These are phyloP conservation scores for Chaetodon auriga DNA, from an alignment of 2,113 vertebrate genomes.

Conservation along the genomic window DNA sequence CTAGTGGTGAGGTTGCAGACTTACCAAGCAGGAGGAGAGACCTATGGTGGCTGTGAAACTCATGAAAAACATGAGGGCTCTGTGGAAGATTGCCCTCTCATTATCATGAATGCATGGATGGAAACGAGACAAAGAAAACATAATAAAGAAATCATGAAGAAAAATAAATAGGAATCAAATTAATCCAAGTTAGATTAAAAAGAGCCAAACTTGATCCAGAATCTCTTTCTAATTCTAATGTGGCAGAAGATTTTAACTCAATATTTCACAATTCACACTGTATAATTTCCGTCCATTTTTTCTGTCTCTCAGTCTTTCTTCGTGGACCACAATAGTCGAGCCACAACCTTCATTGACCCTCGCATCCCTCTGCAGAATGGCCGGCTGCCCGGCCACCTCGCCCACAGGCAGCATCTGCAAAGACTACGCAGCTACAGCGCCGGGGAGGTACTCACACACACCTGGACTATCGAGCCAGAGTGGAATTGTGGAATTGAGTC, in stretches of 20 bases:
- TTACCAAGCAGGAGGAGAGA: too few species aligned
- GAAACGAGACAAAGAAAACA: neutral
- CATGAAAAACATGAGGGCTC: too few species aligned
- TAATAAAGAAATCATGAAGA: neutral
- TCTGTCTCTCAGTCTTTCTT: constrained; percentile 91
- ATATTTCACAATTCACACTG: too few species aligned
- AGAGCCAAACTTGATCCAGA: neutral
- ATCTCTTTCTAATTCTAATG: neutral
- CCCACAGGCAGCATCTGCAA: constrained; percentile 96
- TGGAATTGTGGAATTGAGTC: too few species aligned
- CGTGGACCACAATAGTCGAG: constrained; percentile 98
- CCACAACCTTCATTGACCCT: constrained; percentile 98
- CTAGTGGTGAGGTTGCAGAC: too few species aligned
- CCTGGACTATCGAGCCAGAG: neutral
- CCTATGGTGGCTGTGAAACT: too few species aligned
- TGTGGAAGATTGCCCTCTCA: too few species aligned
- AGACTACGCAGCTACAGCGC: constrained; percentile 97
- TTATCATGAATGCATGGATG: neutral
- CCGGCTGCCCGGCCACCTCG: constrained; percentile 92
- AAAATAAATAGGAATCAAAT: neutral
- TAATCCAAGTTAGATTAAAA: neutral
- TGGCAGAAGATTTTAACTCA: neutral
- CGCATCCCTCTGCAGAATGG: constrained; percentile 96
- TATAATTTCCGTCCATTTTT: neutral
- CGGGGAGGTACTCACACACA: constrained; percentile 88